Conservation (phyloP, 2,113 vertebrate species). For the Poeciliopsis retropinna region DNA sequence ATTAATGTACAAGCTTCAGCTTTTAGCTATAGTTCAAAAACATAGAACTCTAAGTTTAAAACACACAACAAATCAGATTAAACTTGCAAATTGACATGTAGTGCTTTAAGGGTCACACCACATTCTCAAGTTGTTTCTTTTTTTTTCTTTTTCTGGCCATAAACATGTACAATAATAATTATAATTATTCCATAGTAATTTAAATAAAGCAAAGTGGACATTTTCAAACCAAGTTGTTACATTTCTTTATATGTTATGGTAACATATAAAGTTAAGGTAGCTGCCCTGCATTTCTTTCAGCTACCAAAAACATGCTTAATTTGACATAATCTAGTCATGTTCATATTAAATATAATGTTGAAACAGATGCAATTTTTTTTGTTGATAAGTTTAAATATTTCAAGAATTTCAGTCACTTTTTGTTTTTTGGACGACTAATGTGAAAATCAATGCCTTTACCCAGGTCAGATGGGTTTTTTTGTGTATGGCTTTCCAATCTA, state of each 20-base stretch:
- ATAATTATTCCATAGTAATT: too few species aligned
- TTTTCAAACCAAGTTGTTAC: neutral
- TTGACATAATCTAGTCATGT: neutral
- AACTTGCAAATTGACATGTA: neutral
- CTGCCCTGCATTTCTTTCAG: neutral
- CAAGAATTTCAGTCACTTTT: neutral
- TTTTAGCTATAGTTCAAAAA: too few species aligned
- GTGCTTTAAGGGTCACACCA: neutral
- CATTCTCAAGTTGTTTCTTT: neutral
- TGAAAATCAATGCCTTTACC: conserved; percentile 43
- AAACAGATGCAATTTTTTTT: neutral
- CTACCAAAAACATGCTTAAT: neutral
- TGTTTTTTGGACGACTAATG: neutral
- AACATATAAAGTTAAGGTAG: neutral
- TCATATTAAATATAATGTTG: neutral
- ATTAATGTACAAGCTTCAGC: too few species aligned
- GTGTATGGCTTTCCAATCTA: conserved; percentile 10
- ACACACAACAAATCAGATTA: too few species aligned
- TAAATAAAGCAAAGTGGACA: neutral
- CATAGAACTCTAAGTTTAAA: too few species aligned
- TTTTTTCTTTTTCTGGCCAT: too few species aligned
- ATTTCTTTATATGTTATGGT: neutral
- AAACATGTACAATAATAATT: too few species aligned
- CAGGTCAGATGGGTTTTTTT: neutral
- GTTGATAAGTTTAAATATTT: neutral